A percentile compares a stretch with the other conserved stretches of the same genome.
These are phyloP conservation scores for Tortrix viridana DNA, from an alignment of 2,888 invertebrate species.

Conservation along the genomic window DNA sequence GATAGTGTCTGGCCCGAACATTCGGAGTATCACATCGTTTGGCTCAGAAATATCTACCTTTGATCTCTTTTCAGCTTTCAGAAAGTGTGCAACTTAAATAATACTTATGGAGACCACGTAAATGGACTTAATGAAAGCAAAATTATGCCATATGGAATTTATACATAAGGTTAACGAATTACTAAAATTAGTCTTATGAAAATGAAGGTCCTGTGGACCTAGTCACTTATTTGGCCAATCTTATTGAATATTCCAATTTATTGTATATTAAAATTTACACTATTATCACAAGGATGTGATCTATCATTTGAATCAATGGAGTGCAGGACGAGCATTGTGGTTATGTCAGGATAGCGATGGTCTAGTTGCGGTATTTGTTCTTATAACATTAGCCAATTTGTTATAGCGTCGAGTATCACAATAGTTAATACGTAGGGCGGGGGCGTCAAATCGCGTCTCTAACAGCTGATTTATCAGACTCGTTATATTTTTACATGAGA, in stretches of 20 bases:
- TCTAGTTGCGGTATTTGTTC: slow-evolving; percentile 82
- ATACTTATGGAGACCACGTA: slow-evolving; percentile 73
- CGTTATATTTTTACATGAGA: slow-evolving; percentile 81
- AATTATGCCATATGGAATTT: slow-evolving; percentile 84
- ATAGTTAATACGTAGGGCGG: slow-evolving; percentile 82
- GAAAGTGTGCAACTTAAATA: slow-evolving; percentile 82
- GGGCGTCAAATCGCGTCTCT: slow-evolving; percentile 83
- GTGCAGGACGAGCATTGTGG: slow-evolving; percentile 80
- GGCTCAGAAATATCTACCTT: slow-evolving; percentile 83
- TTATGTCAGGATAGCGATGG: slow-evolving; percentile 83
- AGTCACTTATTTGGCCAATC: slow-evolving; percentile 84
- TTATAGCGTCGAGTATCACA: slow-evolving; percentile 83
- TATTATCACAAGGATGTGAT: slow-evolving; percentile 73
- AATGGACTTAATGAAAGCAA: slow-evolving; percentile 83
- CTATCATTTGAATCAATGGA: slow-evolving; percentile 77
- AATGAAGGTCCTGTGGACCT: slow-evolving; percentile 79
- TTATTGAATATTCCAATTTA: slow-evolving; percentile 83
- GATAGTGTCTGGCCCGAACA: slow-evolving; percentile 84
- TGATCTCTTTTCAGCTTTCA: slow-evolving; percentile 85
- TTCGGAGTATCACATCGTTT: slow-evolving; percentile 84
- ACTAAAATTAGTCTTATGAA: slow-evolving; percentile 83
- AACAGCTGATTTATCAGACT: slow-evolving; percentile 65
- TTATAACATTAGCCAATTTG: slow-evolving; percentile 82
- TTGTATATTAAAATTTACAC: slow-evolving; percentile 80
- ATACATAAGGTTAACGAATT: slow-evolving; percentile 84